Base-by-base conservation (phyloP, 1,140 invertebrate species). In the Chironomus striatipennis region DNA sequence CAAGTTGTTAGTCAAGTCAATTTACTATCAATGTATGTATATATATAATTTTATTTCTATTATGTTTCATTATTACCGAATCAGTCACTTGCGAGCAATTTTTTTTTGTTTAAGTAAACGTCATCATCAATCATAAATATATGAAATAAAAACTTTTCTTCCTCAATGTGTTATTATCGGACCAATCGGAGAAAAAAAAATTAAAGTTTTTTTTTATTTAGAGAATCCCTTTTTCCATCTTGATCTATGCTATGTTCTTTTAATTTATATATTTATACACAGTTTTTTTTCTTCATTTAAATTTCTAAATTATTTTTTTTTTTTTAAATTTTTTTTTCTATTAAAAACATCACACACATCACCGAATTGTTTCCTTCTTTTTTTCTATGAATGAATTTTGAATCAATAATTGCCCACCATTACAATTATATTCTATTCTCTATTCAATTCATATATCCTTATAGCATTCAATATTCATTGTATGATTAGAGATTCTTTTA, bases 51-150 rank as follows among this genome's bases (percentile, higher is more conserved):
- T 57, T 57, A n/a, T 57, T 57, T n/a, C 9, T 57, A 12, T n/a
- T n/a, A n/a, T 57, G 47, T 57, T 57, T 57, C n/a, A 34, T n/a
- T 57, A 57, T 57, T 57, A 57, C 47, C 47, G 47, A 57, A 57
- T 57, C 47, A 57, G 47, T 57, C 47, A 57, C 47, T n/a, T 57
- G 47, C 47, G 47, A 57, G 47, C 47, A 57, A 57, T 57, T 57
- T 57, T 15, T 34, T 57, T 12, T 57, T 57, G 4, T 57, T 57
- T 57, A 57, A 57, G 47, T 57, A 57, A 57, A 57, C n/a, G 47
- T 57, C 47, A n/a, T 57, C 47, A 57, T 57, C 47, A 57, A 57
- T 57, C 47, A n/a, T 57, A 57, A 57, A 34, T 34, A 34, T 34
- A 34, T 34, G 24, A 34, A 34, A 34, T 34, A 34, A 34, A 34